phyloP scores from a whole-genome alignment of 2,113 vertebrate genomes.

The Hippocampus barbouri region DNA sequence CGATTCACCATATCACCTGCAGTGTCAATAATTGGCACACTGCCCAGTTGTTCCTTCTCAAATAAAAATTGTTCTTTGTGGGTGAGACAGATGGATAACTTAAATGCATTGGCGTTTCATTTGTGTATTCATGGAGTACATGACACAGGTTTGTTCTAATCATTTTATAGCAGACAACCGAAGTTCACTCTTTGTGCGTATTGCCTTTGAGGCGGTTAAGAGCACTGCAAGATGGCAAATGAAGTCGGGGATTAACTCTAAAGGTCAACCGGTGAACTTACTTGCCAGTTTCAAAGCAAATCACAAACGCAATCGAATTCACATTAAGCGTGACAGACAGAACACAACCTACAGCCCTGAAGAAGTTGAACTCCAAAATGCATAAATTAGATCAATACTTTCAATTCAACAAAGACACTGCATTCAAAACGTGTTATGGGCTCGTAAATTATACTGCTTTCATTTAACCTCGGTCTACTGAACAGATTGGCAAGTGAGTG shows the following conservation, averaged over 20 bases:
- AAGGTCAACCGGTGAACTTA: background rate
- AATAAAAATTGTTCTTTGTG: background rate
- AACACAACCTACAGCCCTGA: background rate
- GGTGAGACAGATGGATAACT: background rate
- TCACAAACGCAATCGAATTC: background rate
- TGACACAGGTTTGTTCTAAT: background rate
- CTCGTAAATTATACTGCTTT: background rate
- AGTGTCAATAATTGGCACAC: background rate
- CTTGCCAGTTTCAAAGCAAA: background rate
- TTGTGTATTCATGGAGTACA: constrained; percentile 2
- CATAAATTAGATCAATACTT: background rate
- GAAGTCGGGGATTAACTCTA: background rate
- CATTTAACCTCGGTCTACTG: background rate
- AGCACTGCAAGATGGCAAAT: background rate
- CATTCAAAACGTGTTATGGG: background rate
- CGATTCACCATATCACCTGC: constrained; percentile 27
- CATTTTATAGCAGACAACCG: background rate
- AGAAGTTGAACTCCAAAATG: background rate
- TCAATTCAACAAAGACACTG: too few species aligned
- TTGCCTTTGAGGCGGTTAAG: background rate
- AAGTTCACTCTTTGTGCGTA: background rate
- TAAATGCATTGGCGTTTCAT: background rate
- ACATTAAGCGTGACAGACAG: background rate
- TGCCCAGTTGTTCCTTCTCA: background rate
- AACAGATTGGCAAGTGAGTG: background rate